phyloP scores from a whole-genome alignment of 2,888 invertebrate genomes.

The Liodrosophila aerea region DNA sequence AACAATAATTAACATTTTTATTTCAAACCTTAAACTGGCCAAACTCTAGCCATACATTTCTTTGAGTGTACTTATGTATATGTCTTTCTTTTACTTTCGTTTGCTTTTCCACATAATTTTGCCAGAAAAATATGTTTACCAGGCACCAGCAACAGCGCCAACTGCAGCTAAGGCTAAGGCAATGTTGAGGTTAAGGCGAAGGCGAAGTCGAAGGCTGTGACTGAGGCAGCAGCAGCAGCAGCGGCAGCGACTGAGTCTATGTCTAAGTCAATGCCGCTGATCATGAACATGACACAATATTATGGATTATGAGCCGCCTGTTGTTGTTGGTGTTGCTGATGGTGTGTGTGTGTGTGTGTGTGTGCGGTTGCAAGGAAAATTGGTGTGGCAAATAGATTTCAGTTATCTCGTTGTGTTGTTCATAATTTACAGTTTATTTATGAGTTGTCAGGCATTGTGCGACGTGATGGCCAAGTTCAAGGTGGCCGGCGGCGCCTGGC shows the following conservation, averaged over 20 bases:
- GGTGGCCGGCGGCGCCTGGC: conserved; percentile 59
- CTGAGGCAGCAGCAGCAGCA: conserved; percentile 8
- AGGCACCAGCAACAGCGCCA: conserved; percentile 2
- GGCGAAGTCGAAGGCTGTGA: conserved; percentile 4
- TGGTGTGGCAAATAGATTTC: conserved; percentile 66
- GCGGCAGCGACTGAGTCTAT: conserved; percentile 13
- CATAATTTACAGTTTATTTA: conserved; percentile 80
- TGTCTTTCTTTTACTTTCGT: conserved; percentile 71
- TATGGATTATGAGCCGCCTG: conserved; percentile 67
- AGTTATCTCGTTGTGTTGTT: conserved; percentile 56
- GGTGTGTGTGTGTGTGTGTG: conserved; percentile 22
- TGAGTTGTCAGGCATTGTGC: conserved; percentile 69
- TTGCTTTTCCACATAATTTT: conserved; percentile 72
- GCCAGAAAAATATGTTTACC: conserved; percentile 52
- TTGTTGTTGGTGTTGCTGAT: conserved; percentile 20
- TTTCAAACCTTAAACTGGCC: too few relatives aligned
- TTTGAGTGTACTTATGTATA: conserved; percentile 3
- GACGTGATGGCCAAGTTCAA: conserved; percentile 71
- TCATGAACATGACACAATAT: conserved; percentile 76
- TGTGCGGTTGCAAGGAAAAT: conserved; percentile 49
- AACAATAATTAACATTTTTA: too few relatives aligned
- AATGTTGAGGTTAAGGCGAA: conserved; percentile 7
- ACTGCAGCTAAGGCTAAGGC: background rate
- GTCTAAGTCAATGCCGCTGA: conserved; percentile 55
- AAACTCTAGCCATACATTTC: conserved; percentile 19